Percentiles rank a stretch among this genome's conserved stretches.
These are phyloP conservation scores for Philhelius pedissequus DNA, from an alignment of 2,888 invertebrate genomes.

Conservation along the genomic window DNA sequence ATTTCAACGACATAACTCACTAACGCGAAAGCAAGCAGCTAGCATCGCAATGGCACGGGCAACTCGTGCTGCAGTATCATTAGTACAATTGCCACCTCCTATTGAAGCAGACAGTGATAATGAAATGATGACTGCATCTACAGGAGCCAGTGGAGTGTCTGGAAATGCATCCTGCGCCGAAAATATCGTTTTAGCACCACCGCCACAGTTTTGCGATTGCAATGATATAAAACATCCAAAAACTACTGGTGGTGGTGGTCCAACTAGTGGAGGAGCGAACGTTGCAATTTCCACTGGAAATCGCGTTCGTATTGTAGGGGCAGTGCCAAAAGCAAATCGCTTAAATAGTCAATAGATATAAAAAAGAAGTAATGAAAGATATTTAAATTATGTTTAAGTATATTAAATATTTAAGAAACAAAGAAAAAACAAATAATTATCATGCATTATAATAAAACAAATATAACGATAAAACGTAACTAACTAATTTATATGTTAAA, in stretches of 20 bases:
- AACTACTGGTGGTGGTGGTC: slow-evolving; percentile 66
- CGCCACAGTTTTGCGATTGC: slow-evolving; percentile 93
- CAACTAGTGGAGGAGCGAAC: slow-evolving; percentile 68
- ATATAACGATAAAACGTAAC: background rate
- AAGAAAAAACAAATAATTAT: slow-evolving; percentile 26
- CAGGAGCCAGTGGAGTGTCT: slow-evolving; percentile 47
- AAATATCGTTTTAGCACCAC: slow-evolving; percentile 88
- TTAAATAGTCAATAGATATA: slow-evolving; percentile 73
- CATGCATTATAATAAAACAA: slow-evolving; percentile 1
- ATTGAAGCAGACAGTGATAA: slow-evolving; percentile 86
- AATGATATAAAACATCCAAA: slow-evolving; percentile 79
- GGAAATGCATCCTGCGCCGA: slow-evolving; percentile 77
- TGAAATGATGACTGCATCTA: slow-evolving; percentile 77
- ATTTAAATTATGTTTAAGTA: slow-evolving; percentile 41
- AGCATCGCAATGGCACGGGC: slow-evolving; percentile 81
- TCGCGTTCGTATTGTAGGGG: slow-evolving; percentile 89
- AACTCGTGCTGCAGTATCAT: slow-evolving; percentile 85
- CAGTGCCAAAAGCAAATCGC: slow-evolving; percentile 85
- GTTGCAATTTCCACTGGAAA: slow-evolving; percentile 61
- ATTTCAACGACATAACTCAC: slow-evolving; percentile 83
- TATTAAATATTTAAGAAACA: slow-evolving; percentile 44
- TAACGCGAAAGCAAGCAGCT: slow-evolving; percentile 82
- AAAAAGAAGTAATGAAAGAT: slow-evolving; percentile 5
- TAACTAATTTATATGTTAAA: background rate
- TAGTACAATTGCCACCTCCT: slow-evolving; percentile 90